These are phyloP conservation scores for Dermatemys mawii DNA, from an alignment of 2,113 vertebrate genomes.

Conservation along the genomic window DNA sequence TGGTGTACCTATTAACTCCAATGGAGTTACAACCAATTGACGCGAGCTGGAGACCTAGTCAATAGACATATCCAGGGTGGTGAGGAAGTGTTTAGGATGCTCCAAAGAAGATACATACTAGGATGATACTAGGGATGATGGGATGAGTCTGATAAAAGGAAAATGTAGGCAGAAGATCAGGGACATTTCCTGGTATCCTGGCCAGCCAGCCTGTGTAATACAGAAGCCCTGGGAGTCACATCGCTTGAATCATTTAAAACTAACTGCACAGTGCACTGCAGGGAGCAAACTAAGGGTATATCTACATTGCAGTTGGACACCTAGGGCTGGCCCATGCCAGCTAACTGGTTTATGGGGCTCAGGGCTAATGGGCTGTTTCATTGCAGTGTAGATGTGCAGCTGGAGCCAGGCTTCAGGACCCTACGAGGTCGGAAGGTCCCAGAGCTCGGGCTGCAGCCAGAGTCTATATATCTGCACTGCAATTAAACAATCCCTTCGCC, in stretches of 20 bases:
- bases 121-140: neutral
- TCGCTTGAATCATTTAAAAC: neutral
- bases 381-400: neutral
- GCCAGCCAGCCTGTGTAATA: neutral
- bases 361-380: neutral
- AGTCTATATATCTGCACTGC: neutral
- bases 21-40: neutral
- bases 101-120: neutral
- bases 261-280: neutral
- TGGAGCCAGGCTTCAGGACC: neutral
- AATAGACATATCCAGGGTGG: neutral
- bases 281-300: neutral
- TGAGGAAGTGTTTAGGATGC: neutral
- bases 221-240: neutral
- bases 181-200: neutral
- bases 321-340: too few species aligned
- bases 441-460: neutral
- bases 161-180: neutral
- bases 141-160: neutral
- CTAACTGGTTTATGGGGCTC: too few species aligned
- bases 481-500: neutral
- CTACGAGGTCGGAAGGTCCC: neutral
- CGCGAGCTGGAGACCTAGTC: too few species aligned
- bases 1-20: neutral
- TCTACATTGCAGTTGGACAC: neutral